Evolutionary conservation across 1,140 invertebrate genomes (phyloP).

Genomic region (Calycopis cecrops): DNA sequence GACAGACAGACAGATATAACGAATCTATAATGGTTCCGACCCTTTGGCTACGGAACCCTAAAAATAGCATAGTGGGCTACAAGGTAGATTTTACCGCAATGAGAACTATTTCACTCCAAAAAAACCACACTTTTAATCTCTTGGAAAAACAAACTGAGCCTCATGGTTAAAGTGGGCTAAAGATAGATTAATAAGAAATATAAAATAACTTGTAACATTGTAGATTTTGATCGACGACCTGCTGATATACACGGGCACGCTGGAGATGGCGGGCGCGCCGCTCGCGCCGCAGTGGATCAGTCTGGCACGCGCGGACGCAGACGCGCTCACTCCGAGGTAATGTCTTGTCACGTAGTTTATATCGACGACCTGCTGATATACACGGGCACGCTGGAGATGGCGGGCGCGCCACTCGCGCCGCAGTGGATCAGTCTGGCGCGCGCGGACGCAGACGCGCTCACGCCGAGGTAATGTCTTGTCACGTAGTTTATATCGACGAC

Average conservation of each 20-base stretch:
- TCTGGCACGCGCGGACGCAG: constrained; percentile 43
- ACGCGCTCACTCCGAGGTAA: constrained; percentile 47
- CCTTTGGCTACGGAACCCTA: no score
- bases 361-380: constrained; percentile 87
- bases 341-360: no score
- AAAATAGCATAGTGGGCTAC: no score
- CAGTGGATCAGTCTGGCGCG: constrained; percentile 59
- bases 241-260: constrained; percentile 83
- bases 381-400: constrained; percentile 78
- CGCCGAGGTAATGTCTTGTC: constrained; percentile 37
- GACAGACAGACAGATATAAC: no score
- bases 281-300: constrained; percentile 58
- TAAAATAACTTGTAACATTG: constrained; percentile 23
- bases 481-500: no score
- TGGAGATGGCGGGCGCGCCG: constrained; percentile 69
- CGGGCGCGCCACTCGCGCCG: constrained; percentile 51
- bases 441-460: constrained; percentile 38
- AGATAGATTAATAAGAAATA: no score
- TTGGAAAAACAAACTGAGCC: no score
- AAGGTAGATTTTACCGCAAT: no score
- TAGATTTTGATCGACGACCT: constrained; percentile 86
- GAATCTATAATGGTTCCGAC: no score
- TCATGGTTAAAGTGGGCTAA: no score
- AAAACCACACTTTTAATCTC: no score
- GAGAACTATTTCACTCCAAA: no score